Evolutionary conservation across 2,797 vertebrate species (phyloP).

Genomic region (Halcyon chelicuti): DNA sequence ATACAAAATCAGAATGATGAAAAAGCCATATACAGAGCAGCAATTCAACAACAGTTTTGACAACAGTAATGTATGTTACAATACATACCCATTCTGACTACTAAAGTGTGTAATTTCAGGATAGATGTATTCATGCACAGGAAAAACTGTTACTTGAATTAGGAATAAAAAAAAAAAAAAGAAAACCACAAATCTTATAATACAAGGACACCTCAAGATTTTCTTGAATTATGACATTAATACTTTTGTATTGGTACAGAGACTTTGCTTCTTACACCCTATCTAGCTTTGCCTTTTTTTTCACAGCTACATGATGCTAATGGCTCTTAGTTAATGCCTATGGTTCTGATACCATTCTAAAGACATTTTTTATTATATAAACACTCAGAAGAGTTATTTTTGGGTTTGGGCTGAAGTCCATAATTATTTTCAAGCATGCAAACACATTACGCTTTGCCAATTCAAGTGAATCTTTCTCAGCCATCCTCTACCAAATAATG

Average conservation of each 20-base stretch:
- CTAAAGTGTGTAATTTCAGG: not conserved
- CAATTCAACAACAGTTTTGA: not conserved
- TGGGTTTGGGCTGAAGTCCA: slow-evolving; percentile 8
- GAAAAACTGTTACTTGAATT: not conserved
- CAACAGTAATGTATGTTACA: not conserved
- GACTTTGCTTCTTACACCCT: not conserved
- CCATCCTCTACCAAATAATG: slow-evolving; percentile 48
- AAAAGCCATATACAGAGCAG: not conserved
- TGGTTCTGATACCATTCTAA: not conserved
- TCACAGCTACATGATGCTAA: not conserved
- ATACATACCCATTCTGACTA: not conserved
- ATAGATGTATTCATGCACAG: not conserved
- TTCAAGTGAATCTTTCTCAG: slow-evolving; percentile 47
- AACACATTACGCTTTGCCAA: not conserved
- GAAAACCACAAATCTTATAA: not conserved
- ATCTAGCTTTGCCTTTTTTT: not conserved
- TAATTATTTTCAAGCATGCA: slow-evolving; percentile 36
- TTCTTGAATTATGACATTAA: not conserved
- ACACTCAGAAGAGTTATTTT: not conserved
- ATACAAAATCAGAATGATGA: not conserved
- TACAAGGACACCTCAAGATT: not conserved
- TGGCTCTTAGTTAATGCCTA: not conserved
- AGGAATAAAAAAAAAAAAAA: not conserved
- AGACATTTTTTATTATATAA: not conserved
- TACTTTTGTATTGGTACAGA: not conserved